Conservation (phyloP, 2,888 invertebrate species). For the Eutolmus rufibarbis region DNA sequence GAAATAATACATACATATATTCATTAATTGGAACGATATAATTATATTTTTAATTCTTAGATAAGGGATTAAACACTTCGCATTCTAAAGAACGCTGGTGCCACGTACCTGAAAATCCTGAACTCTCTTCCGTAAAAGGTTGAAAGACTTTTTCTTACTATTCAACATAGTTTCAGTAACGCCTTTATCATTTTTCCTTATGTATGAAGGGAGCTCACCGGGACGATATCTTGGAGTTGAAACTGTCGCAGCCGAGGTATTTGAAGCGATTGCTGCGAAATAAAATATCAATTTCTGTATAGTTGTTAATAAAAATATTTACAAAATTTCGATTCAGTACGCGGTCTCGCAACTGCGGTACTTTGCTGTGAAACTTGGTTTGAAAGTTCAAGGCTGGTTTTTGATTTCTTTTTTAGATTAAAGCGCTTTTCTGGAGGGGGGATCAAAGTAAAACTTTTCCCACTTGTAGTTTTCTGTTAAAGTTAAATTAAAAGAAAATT, state of each 20-base stretch:
- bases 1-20: too few relatives aligned
- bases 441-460: not conserved
- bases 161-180: conserved; percentile 27
- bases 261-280: not conserved
- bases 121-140: not conserved
- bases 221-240: conserved; percentile 2
- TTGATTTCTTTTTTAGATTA: conserved; percentile 42
- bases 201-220: conserved; percentile 41
- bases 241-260: not conserved
- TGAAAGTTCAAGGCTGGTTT: conserved; percentile 34
- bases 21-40: too few relatives aligned
- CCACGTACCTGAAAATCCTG: conserved; percentile 1
- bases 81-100: too few relatives aligned
- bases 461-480: conserved; percentile 28
- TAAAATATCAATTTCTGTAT: too few relatives aligned
- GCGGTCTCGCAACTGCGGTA: not conserved
- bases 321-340: not conserved
- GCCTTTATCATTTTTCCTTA: conserved; percentile 38
- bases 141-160: conserved; percentile 36
- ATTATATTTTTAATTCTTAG: too few relatives aligned
- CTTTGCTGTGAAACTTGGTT: not conserved
- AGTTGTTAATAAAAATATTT: not conserved
- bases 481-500: not conserved
- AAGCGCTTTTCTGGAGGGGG: conserved; percentile 43
- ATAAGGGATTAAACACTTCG: too few relatives aligned